Evolutionary conservation across 2,113 vertebrate species (phyloP), one percentile per base, ranked within the genome.

Genomic region (Zosterops japonicus): DNA sequence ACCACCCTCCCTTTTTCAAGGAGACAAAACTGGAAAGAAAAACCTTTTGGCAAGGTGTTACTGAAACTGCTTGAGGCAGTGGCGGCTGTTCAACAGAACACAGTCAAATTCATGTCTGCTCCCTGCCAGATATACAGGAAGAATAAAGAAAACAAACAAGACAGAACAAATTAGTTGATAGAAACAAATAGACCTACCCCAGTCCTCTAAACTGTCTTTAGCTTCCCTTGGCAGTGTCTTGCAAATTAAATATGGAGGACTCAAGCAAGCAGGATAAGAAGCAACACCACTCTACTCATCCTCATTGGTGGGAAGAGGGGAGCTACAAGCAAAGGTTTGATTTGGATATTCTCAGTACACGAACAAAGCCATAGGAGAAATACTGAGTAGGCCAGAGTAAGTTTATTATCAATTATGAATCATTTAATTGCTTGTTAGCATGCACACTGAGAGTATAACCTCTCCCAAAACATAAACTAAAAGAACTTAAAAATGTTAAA

Each of bases 31-130:
- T 67, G 41, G 80, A 31, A 59, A 71, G 60, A 57, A 63, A 46
- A 86, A 74, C 2, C 8, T 63, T 88, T 90, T 96, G 96, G 93
- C 89, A 93, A 89, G 89, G 72, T 77, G 68, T 13, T 70, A 15
- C 80, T 63, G 83, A 69, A 86, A 78, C 91, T 95, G 79, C 95
- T 93, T 70, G 72, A 89, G 80, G 85, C 88, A 85, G 85, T 65
- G 61, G 75, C 5, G 5, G 42, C 76, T 89, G 71, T 67, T 97
- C 59, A 88, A 50, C 55, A 81, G 35, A 90, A 50, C 59, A 86
- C 16, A 47, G 68, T 29, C 5, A 0, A 79, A 77, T 24, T 60
- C 33, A 46, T 70, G 70, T 86, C 83, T 93, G 68, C 35, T 96
- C 71, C 64, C 47, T 90, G 90, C 83, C 88, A 94, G 94, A 72